These are phyloP conservation scores for Notechis scutatus DNA, from an alignment of 2,113 vertebrate species.

Conservation along the genomic window DNA sequence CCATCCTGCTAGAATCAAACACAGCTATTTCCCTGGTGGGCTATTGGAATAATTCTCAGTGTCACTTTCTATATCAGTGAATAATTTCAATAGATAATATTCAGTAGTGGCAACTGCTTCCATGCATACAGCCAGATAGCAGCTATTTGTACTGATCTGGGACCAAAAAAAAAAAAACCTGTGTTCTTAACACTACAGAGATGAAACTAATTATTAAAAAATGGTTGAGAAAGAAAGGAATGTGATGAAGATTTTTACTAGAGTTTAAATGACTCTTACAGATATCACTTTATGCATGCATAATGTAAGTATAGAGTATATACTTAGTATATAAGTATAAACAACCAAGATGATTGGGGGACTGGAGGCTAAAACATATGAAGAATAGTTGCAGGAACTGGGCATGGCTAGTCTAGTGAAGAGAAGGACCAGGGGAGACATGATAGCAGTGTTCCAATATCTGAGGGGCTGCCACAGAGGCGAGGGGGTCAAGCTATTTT, in stretches of 20 bases:
- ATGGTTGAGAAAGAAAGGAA: background rate
- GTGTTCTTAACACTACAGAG: no score
- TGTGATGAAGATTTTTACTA: background rate
- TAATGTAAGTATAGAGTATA: background rate
- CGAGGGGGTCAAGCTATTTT: no score
- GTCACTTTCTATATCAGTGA: constrained; percentile 4
- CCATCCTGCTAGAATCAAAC: background rate
- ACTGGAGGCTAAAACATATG: no score
- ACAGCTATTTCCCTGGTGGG: background rate
- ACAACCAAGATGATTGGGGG: no score
- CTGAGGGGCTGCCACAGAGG: no score
- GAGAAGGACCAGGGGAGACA: no score
- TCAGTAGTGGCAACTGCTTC: background rate
- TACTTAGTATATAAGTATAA: no score
- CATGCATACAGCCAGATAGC: background rate
- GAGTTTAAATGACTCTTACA: background rate
- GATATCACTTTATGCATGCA: background rate
- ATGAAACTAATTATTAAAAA: background rate
- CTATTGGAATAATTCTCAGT: background rate
- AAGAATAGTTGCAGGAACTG: no score
- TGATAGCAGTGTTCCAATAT: no score
- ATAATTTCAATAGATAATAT: constrained; percentile 10
- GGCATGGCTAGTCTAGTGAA: no score
- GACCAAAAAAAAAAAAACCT: background rate
- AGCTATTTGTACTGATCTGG: background rate